Conservation (phyloP, 2,888 invertebrate species). For the Dasypolia templi region DNA sequence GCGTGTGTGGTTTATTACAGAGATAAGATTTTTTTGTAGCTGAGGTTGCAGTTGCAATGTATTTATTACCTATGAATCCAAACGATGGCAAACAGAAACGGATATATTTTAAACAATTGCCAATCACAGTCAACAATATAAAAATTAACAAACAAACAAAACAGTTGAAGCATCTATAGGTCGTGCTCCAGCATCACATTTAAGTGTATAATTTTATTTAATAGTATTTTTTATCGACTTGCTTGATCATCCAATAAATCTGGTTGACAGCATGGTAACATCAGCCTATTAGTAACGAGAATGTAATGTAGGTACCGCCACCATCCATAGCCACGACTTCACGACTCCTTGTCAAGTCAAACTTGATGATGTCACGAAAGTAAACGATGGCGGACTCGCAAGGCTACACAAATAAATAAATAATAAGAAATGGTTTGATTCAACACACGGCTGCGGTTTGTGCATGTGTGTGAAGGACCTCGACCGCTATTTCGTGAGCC, state of each 20-base stretch:
- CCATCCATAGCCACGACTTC: constrained; percentile 66
- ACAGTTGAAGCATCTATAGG: constrained; percentile 1
- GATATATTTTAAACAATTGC: neutral
- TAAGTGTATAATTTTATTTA: constrained; percentile 26
- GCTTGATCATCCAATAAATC: constrained; percentile 43
- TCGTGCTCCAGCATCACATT: constrained; percentile 1
- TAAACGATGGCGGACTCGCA: constrained; percentile 75
- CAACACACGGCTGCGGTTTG: constrained; percentile 64
- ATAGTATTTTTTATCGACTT: constrained; percentile 43
- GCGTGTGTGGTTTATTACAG: neutral
- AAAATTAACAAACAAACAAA: constrained; percentile 10
- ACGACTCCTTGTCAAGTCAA: constrained; percentile 70
- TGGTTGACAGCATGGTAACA: constrained; percentile 61
- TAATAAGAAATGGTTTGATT: constrained; percentile 68
- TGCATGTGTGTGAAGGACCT: constrained; percentile 82
- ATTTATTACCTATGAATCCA: neutral
- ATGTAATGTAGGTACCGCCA: constrained; percentile 64
- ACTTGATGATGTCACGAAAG: constrained; percentile 79
- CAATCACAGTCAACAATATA: constrained; percentile 1
- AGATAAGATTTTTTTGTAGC: constrained; percentile 2
- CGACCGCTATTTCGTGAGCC: constrained; percentile 83
- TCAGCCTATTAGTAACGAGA: constrained; percentile 55
- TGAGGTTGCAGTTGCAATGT: constrained; percentile 13
- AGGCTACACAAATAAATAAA: constrained; percentile 72
- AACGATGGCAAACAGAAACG: neutral